Percentiles rank a stretch among this genome's conserved stretches.
These are phyloP conservation scores for Drosophila multiciliata DNA, from an alignment of 2,888 invertebrate genomes.

Conservation along the genomic window DNA sequence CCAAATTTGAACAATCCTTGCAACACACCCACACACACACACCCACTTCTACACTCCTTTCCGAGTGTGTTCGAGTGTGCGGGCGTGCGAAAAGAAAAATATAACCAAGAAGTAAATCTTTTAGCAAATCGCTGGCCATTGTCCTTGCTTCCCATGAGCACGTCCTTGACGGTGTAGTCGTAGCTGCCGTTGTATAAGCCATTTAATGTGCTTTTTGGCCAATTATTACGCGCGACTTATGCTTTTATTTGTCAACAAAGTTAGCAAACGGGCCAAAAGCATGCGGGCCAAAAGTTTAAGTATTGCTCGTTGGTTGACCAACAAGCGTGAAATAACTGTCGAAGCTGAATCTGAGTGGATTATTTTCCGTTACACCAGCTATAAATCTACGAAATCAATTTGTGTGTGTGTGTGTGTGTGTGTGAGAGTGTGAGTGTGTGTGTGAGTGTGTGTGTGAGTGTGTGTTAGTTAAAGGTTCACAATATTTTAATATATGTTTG, in stretches of 20 bases:
- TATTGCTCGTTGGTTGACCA: constrained; percentile 49
- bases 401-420: constrained; percentile 4
- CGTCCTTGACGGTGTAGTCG: constrained; percentile 45
- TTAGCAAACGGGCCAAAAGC: constrained; percentile 25
- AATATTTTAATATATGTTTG: constrained; percentile 16
- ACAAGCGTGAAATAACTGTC: constrained; percentile 60
- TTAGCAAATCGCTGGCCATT: constrained; percentile 61
- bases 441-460: not conserved
- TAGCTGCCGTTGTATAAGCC: constrained; percentile 55
- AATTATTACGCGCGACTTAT: constrained; percentile 80
- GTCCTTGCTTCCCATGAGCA: constrained; percentile 37
- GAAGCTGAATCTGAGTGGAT: constrained; percentile 50
- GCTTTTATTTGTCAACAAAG: constrained; percentile 80
- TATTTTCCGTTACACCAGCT: constrained; percentile 16
- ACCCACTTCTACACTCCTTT: not conserved
- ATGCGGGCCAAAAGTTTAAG: constrained; percentile 8
- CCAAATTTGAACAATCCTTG: constrained; percentile 26
- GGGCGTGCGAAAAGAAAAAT: constrained; percentile 59
- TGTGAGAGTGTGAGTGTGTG: not conserved
- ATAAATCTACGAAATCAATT: constrained; percentile 33
- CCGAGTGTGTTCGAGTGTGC: constrained; percentile 39
- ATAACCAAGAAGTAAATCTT: constrained; percentile 69
- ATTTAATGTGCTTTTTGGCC: constrained; percentile 78
- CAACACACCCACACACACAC: too few species aligned
- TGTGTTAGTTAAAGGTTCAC: constrained; percentile 3